Conservation (phyloP, 2,888 invertebrate species). For the Nomada goodeniana region DNA sequence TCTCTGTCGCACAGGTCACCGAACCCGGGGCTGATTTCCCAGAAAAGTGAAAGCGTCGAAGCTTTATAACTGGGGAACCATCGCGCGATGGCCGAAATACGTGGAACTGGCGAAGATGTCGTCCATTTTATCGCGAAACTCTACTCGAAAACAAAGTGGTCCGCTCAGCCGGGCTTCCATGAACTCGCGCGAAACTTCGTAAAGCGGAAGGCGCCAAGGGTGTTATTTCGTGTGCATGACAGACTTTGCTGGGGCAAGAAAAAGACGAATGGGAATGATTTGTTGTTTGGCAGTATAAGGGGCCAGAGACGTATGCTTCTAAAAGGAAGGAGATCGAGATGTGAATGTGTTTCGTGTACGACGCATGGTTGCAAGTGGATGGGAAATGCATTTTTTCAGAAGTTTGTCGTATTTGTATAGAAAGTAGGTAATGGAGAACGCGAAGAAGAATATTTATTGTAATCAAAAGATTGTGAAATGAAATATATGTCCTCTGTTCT, state of each 20-base stretch:
- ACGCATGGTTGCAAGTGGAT: too few species aligned
- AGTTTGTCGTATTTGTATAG: neutral
- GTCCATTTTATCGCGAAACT: neutral
- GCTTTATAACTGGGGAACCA: neutral
- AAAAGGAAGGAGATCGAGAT: neutral
- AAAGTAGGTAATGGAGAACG: too few species aligned
- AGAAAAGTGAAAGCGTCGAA: neutral
- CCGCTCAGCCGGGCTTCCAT: neutral
- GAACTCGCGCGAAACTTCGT: neutral
- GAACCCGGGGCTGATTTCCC: neutral
- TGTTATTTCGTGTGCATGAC: neutral
- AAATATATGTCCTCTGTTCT: too few species aligned
- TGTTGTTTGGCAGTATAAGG: neutral
- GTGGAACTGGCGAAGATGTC: neutral
- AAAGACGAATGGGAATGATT: neutral
- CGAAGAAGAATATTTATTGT: too few species aligned
- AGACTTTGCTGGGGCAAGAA: neutral
- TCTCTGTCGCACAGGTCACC: neutral
- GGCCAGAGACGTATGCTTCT: neutral
- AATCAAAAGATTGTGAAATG: too few species aligned
- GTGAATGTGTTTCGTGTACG: neutral
- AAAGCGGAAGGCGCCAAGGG: slow-evolving; percentile 1
- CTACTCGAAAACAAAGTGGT: neutral
- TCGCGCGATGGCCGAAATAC: neutral
- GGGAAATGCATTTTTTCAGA: neutral